Base-by-base conservation (phyloP, 2,113 vertebrate genomes). In the Sturnus vulgaris region DNA sequence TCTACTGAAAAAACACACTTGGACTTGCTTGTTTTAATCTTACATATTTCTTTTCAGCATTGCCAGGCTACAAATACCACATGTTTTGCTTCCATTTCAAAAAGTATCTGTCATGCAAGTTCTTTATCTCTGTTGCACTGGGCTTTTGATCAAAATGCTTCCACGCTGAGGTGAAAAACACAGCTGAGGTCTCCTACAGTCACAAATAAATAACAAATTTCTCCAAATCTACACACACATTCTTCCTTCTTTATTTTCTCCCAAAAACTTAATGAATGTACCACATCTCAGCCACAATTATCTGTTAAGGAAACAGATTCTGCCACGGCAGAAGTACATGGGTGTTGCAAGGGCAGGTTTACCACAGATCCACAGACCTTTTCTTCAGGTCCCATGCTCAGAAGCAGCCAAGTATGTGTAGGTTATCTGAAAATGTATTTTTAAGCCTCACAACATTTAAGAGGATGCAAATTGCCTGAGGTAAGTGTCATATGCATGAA, bases 61-160 rank as follows among this genome's bases (percentile, higher is more conserved):
- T 49, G 28, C 37, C 85, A 94, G 28, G 78, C 61, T 92, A 90
- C 77, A 90, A 83, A 91, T 65, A 73, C 56, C 23, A 15, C 44
- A 60, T 50, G 72, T 96, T 96, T 96, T 95, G 49, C 95, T 91
- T 96, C 65, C 37, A 82, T 94, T 95, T 56, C 59, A 90, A 66
- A 88, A 97, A 95, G 80, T 96, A 78, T 83, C 37, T 63, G 44
- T 53, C 1, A 1, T 78, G 60, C 0, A 47, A 92, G 71, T 89
- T 96, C 50, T 90, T 95, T 91, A 88, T 92, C 86, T 92, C 71
- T 93, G 56, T 93, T 96, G 88, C 33, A n/a, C 76, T 50, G 72
- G 63, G 91, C 60, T 96, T 96, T 82, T 71, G 6, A 88, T 89
- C 69, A 96, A 94, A 94, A 95, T 57, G 52, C 88, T 91, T 95